These are phyloP conservation scores for Lamellibrachia columna DNA, from an alignment of 2,888 invertebrate genomes.

Conservation along the genomic window DNA sequence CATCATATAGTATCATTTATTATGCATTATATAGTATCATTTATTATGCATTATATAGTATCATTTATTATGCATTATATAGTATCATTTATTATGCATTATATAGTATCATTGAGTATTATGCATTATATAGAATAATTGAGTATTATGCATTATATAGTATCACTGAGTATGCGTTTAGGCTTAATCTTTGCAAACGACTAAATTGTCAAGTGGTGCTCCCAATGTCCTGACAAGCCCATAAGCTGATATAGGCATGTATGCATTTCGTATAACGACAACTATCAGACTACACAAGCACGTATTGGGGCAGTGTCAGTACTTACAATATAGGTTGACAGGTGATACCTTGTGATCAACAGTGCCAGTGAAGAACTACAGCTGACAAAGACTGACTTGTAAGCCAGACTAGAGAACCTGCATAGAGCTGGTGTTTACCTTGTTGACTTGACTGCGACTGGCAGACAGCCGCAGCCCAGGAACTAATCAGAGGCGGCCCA, in stretches of 20 bases:
- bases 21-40: not conserved
- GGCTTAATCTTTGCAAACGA: not conserved
- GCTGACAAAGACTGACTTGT: not conserved
- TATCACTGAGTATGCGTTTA: not conserved
- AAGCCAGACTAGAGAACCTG: not conserved
- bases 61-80: not conserved
- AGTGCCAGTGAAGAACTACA: not conserved
- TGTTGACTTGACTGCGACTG: not conserved
- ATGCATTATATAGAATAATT: not conserved
- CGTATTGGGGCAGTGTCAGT: not conserved
- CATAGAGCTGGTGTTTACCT: not conserved
- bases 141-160: not conserved
- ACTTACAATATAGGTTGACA: not conserved
- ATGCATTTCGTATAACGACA: not conserved
- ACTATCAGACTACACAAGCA: not conserved
- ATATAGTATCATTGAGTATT: not conserved
- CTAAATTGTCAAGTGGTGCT: not conserved
- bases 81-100: not conserved
- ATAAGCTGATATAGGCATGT: not conserved
- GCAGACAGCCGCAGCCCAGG: not conserved
- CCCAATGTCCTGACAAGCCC: not conserved
- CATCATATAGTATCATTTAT: not conserved
- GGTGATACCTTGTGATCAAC: not conserved
- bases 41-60: not conserved
- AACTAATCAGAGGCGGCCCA: not conserved